phyloP scores from a whole-genome alignment of 2,888 invertebrate genomes.

The Caenorhabditis panamensis region DNA sequence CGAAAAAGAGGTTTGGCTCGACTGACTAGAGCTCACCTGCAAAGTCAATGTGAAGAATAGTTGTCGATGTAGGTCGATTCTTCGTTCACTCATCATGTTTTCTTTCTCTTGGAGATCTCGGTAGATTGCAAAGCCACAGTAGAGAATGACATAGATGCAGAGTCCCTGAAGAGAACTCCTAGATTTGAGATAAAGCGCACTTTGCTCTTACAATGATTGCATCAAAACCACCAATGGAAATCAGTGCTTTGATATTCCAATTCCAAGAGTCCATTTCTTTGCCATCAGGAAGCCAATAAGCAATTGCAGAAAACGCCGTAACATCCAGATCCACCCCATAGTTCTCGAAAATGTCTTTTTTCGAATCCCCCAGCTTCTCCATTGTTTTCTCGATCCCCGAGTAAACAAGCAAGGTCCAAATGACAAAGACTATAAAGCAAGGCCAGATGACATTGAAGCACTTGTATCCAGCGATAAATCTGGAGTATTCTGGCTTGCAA shows the following conservation, averaged over 20 bases:
- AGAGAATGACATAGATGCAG: not conserved
- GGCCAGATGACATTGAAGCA: not conserved
- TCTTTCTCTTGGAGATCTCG: not conserved
- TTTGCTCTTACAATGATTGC: not conserved
- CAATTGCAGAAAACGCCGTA: not conserved
- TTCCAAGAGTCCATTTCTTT: not conserved
- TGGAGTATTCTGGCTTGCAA: constrained; percentile 24
- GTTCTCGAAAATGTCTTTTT: not conserved
- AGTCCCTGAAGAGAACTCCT: too few relatives aligned
- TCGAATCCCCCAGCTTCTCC: not conserved
- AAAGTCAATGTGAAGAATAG: constrained; percentile 10
- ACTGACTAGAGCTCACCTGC: constrained; percentile 17
- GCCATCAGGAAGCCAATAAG: not conserved
- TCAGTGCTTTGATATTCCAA: not conserved
- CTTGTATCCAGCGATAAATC: not conserved
- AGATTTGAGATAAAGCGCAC: too few relatives aligned
- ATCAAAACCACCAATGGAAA: not conserved
- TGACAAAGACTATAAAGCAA: not conserved
- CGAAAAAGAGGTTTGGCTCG: not conserved
- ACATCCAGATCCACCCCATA: not conserved
- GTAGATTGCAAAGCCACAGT: not conserved
- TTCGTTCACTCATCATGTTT: not conserved
- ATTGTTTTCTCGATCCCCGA: not conserved
- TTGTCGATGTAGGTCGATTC: not conserved
- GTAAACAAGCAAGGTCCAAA: not conserved